Conservation (phyloP, 2,888 invertebrate species). For the Nomada goodeniana region DNA sequence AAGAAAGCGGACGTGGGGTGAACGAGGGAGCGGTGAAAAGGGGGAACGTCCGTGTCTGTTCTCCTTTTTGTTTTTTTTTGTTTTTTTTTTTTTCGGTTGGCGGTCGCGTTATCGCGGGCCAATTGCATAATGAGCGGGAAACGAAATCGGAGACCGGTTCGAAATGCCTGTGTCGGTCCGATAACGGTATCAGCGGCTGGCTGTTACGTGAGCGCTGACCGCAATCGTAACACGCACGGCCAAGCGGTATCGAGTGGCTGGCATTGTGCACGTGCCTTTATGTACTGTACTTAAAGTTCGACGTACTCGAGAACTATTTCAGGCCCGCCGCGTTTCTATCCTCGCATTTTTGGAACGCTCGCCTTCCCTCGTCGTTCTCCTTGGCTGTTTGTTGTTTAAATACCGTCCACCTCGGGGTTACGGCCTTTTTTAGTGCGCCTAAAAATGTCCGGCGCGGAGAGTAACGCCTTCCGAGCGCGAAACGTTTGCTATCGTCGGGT, state of each 20-base stretch:
- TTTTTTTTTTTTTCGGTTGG: slow-evolving; percentile 28
- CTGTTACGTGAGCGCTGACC: slow-evolving; percentile 80
- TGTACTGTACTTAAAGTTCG: slow-evolving; percentile 66
- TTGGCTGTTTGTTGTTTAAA: slow-evolving; percentile 6
- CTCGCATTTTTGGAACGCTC: slow-evolving; percentile 51
- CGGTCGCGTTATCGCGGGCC: slow-evolving; percentile 64
- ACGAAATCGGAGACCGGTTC: slow-evolving; percentile 78
- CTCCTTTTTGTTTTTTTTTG: slow-evolving; percentile 8
- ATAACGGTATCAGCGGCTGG: slow-evolving; percentile 79
- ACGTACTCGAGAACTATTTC: slow-evolving; percentile 67
- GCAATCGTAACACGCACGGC: slow-evolving; percentile 76
- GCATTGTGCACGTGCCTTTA: slow-evolving; percentile 71
- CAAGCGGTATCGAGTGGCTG: slow-evolving; percentile 59
- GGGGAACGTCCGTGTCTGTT: background rate
- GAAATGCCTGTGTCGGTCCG: slow-evolving; percentile 74
- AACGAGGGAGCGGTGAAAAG: background rate
- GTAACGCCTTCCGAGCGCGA: background rate
- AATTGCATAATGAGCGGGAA: slow-evolving; percentile 77
- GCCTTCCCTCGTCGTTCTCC: background rate
- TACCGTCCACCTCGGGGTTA: slow-evolving; percentile 1
- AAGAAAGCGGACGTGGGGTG: fast-evolving
- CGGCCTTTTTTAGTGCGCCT: slow-evolving; percentile 11
- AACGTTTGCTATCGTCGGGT: too few species aligned
- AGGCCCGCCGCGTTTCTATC: slow-evolving; percentile 47
- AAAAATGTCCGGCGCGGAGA: background rate